Evolutionary conservation across 2,888 invertebrate genomes (phyloP), one percentile per base, ranked within the genome.

Genomic region (Pachymerium ferrugineum): DNA sequence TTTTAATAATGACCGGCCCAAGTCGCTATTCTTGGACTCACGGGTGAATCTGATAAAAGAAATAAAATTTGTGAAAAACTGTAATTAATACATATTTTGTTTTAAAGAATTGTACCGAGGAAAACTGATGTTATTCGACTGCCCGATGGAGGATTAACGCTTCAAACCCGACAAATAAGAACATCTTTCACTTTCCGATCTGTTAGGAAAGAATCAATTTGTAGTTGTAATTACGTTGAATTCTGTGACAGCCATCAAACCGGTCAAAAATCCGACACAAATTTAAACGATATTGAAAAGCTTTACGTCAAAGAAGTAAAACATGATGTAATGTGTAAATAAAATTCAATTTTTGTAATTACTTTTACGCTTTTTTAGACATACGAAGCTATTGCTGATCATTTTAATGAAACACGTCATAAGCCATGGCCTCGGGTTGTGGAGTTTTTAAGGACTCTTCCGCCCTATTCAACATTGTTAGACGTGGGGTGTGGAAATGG

Each of bases 401-500:
- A 99, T 84, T 99, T 99, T 83, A 95, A 94, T 82, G 90, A 91
- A 78, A 99, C 98, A 0, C 86, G 99, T 14, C 94, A 95, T 82
- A 92, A 90, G 79, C 91, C 93, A 19, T 99, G 99, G 99, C 97
- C 96, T 0, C 89, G 89, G 77, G 95, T 99, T 0, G 85, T 88
- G 0, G 85, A 89, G 77, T 99, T 98, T 84, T 84, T 95, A 30
- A 82, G 86, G 16, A 84, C 84, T 4, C 87, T 94, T 76, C 81
- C 87, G 0, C 74, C 82, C 0, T 92, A 91, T 0, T 88, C 91
- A 0, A 81, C 95, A 10, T 81, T 98, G 14, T 81, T 96, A 3
- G 99, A 99, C 83, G 88, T 97, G 38, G 99, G 99, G 5, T 97
- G 97, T 83, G 99, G 99, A 10, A 99, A 99, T 85, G 99, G 98